Evolutionary conservation across 2,888 invertebrate genomes (phyloP), one percentile per base, ranked within the genome.

Genomic region (Dicyrtomina minuta): DNA sequence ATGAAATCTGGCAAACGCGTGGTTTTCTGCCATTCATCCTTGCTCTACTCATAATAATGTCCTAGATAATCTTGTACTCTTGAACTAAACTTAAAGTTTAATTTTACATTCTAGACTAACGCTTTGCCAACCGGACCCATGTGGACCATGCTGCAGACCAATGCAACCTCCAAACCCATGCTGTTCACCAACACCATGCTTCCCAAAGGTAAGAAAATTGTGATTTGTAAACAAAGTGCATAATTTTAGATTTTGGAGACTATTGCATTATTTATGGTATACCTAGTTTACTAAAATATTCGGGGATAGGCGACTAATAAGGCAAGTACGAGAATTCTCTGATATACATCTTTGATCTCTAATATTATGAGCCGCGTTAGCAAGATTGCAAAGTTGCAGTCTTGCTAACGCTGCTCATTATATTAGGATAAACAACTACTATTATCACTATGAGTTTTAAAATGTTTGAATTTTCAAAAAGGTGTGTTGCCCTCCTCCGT

Each of bases 401-500:
- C n/a, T n/a, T n/a, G n/a, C n/a, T n/a, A n/a, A n/a, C n/a, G n/a
- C n/a, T n/a, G n/a, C n/a, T n/a, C n/a, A n/a, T n/a, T n/a, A n/a
- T n/a, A n/a, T n/a, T n/a, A n/a, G n/a, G n/a, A n/a, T n/a, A n/a
- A n/a, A n/a, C n/a, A n/a, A n/a, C n/a, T n/a, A n/a, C n/a, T n/a
- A n/a, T n/a, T n/a, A n/a, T n/a, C n/a, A n/a, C n/a, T n/a, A n/a
- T n/a, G n/a, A n/a, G n/a, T n/a, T n/a, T n/a, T n/a, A n/a, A n/a
- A n/a, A n/a, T n/a, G n/a, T n/a, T n/a, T n/a, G n/a, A 53, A 3
- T 53, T 22, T 26, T 26, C n/a, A 33, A 5, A 33, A 33, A 56
- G 65, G 68, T 77, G 8, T 75, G 74, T 64, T 75, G 76, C 58
- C 74, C 76, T 20, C 76, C 76, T 20, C 75, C 76, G 2, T 76